Evolutionary conservation across 2,888 invertebrate species (phyloP).

Genomic region (Dryadula phaetusa): DNA sequence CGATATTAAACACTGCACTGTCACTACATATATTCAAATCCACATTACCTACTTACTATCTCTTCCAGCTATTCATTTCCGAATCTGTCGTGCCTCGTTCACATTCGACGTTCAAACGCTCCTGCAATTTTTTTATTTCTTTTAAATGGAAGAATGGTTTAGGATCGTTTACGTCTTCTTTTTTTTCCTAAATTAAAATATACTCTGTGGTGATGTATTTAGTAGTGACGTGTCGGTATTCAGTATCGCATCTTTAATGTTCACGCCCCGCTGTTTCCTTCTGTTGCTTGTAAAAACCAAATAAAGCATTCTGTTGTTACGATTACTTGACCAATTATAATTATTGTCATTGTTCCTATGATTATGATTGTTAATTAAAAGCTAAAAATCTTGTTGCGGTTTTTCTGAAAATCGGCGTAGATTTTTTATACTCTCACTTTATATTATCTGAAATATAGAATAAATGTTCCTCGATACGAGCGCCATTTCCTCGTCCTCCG

Average conservation of each 20-base stretch:
- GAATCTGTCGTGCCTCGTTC: not conserved
- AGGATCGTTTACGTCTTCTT: not conserved
- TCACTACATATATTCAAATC: constrained; percentile 33
- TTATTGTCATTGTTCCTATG: constrained; percentile 82
- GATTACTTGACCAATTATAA: constrained; percentile 80
- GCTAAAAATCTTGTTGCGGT: constrained; percentile 79
- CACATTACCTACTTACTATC: constrained; percentile 12
- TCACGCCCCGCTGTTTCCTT: constrained; percentile 67
- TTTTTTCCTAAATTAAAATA: constrained; percentile 4
- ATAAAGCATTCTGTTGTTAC: constrained; percentile 72
- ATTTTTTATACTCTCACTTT: constrained; percentile 70
- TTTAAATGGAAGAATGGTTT: constrained; percentile 9
- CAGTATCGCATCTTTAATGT: constrained; percentile 58
- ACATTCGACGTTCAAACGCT: constrained; percentile 15
- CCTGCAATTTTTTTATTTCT: constrained; percentile 18
- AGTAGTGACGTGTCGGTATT: constrained; percentile 38
- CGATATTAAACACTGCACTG: constrained; percentile 49
- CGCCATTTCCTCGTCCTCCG: constrained; percentile 53
- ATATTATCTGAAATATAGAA: constrained; percentile 62
- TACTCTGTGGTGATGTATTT: constrained; percentile 23
- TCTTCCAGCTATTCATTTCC: constrained; percentile 2
- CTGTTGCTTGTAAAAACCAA: constrained; percentile 75
- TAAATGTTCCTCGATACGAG: constrained; percentile 63
- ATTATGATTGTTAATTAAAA: constrained; percentile 72
- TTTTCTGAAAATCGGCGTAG: constrained; percentile 82